These are phyloP conservation scores for Aviceda subcristata DNA, from an alignment of 2,113 vertebrate species.

Conservation along the genomic window DNA sequence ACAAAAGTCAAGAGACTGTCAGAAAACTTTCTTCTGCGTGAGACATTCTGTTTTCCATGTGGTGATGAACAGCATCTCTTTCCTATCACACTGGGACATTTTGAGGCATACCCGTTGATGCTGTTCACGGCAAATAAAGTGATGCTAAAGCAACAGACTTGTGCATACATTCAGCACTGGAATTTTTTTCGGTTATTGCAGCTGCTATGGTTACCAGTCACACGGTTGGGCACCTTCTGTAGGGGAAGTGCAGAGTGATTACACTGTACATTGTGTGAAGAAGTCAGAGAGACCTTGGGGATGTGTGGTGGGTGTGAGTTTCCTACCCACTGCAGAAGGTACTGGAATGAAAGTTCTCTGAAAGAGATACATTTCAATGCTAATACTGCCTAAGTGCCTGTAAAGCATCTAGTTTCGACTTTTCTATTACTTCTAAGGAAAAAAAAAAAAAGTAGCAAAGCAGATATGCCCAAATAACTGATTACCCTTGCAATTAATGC, in stretches of 20 bases:
- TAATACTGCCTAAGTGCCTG: not conserved
- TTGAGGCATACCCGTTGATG: not conserved
- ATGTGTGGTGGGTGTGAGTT: conserved; percentile 30
- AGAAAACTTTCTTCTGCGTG: not conserved
- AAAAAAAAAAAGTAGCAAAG: not conserved
- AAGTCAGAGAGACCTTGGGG: conserved; percentile 22
- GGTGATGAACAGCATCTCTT: not conserved
- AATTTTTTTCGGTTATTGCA: not conserved
- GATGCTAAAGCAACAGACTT: conserved; percentile 10
- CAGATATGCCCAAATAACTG: not conserved
- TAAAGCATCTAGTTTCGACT: not conserved
- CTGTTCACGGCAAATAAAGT: not conserved
- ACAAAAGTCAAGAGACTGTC: not conserved
- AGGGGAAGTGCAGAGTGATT: conserved; percentile 35
- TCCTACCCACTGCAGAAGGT: not conserved
- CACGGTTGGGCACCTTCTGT: conserved; percentile 43
- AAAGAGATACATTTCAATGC: not conserved
- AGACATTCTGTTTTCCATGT: not conserved
- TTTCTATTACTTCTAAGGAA: not conserved
- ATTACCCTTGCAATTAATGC: not conserved
- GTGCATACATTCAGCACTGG: not conserved
- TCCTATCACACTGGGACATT: not conserved
- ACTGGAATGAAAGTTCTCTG: not conserved
- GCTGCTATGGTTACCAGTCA: conserved; percentile 73
- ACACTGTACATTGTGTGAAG: conserved; percentile 26